Evolutionary conservation across 1,140 invertebrate genomes (phyloP).

Genomic region (Scaptodrosophila lebanonensis): DNA sequence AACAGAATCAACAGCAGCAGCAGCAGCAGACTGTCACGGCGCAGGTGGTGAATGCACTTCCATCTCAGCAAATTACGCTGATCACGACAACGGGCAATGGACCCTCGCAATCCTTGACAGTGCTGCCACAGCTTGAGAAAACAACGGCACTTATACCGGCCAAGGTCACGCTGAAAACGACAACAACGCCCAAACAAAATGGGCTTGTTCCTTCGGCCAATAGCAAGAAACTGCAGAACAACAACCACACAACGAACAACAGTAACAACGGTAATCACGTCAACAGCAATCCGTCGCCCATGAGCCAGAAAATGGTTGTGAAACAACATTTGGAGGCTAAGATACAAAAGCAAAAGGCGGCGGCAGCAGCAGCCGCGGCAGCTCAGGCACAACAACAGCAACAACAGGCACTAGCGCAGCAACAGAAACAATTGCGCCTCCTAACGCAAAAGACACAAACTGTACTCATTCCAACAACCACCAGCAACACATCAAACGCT

Average conservation of each 20-base stretch:
- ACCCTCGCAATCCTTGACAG: conserved; percentile 57
- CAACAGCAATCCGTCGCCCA: conserved; percentile 37
- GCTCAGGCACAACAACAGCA: conserved; percentile 44
- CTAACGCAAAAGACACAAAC: conserved; percentile 77
- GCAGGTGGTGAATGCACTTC: conserved; percentile 59
- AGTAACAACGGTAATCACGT: conserved; percentile 25
- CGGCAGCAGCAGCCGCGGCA: conserved; percentile 54
- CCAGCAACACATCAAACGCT: conserved; percentile 42
- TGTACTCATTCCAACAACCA: conserved; percentile 76
- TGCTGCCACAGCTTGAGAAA: conserved; percentile 57
- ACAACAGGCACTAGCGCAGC: conserved; percentile 54
- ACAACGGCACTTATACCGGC: conserved; percentile 36
- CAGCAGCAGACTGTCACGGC: conserved; percentile 61
- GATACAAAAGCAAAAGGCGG: conserved; percentile 79
- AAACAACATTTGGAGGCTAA: conserved; percentile 85
- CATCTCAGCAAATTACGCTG: conserved; percentile 83
- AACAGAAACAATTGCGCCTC: conserved; percentile 56
- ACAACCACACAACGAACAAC: conserved; percentile 21
- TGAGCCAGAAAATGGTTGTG: conserved; percentile 79
- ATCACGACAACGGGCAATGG: conserved; percentile 76
- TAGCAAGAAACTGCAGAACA: neutral
- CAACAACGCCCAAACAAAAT: neutral
- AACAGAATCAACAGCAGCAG: conserved; percentile 61
- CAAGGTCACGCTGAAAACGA: conserved; percentile 53
- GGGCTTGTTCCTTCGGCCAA: neutral